Evolutionary conservation across 1,140 invertebrate species (phyloP), one percentile per base, ranked within the genome.

Genomic region (Tetragonula clypearis): DNA sequence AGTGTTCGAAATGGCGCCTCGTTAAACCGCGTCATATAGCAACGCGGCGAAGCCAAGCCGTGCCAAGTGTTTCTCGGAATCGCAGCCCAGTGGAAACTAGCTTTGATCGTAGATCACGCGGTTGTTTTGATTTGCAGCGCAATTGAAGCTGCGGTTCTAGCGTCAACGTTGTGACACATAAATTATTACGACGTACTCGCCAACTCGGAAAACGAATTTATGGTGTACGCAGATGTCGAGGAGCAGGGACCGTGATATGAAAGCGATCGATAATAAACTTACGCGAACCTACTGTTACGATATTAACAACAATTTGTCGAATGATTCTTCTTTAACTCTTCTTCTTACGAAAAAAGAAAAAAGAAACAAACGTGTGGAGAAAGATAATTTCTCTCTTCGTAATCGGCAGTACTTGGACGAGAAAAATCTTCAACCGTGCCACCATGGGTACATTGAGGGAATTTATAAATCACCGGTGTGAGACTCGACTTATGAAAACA

Each of bases 21-120:
- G 75, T 68, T 49, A 53, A 23, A 56, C n/a, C 15, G 41, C 49
- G 76, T 66, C 60, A 49, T 26, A n/a, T 26, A 56, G 60, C 3
- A 23, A 23, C 60, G 60, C 12, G 21, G 49, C 60, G 26, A 9
- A 49, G 30, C 41, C 41, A 49, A 49, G 41, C 56, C 55, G 86
- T 88, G 86, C 87, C 87, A 88, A 88, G 86, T 81, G n/a, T 69
- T 88, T 88, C 86, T 74, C 41, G 74, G 87, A 87, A 87, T 81
- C 78, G 6, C 60, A 69, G 56, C 19, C 41, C 82, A 41, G 35
- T 62, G n/a, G 41, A 85, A 41, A 65, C 68, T 60, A 55, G 83
- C 87, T 88, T 88, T 82, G 86, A 88, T 88, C 74, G 49, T 77
- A 68, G 78, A 86, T 87, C 83, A 85, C 9, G 75, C 72, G 77